Conservation (phyloP, 2,113 vertebrate species). For the Alligator sinensis region DNA sequence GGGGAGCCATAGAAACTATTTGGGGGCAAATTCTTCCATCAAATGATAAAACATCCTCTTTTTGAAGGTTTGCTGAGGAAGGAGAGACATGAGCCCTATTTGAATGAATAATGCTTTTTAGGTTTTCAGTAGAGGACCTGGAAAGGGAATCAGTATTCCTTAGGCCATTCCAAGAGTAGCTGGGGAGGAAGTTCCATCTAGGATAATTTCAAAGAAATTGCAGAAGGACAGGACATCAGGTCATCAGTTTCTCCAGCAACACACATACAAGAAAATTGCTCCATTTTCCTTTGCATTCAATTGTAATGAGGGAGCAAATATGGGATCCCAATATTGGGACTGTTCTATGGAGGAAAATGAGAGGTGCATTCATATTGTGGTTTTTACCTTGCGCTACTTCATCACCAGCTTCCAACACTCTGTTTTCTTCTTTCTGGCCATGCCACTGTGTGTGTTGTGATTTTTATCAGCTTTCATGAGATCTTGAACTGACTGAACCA, state of each 20-base stretch:
- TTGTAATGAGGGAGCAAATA: neutral
- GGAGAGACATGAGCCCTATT: fast-evolving
- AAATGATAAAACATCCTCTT: fast-evolving
- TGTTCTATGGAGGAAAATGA: neutral
- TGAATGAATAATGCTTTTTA: neutral
- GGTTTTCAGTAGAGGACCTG: neutral
- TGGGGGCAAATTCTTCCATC: neutral
- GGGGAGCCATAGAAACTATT: neutral
- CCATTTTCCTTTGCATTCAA: neutral
- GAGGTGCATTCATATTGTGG: neutral
- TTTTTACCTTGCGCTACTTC: neutral
- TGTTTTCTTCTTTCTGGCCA: neutral
- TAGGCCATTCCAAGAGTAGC: neutral
- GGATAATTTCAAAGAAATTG: neutral
- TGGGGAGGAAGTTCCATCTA: neutral
- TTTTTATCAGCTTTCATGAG: neutral
- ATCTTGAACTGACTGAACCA: neutral
- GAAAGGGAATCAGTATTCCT: neutral
- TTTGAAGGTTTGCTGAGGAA: neutral
- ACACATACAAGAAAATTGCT: neutral
- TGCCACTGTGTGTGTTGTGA: neutral
- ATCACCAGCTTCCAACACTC: neutral
- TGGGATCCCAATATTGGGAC: neutral
- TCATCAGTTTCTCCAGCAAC: neutral
- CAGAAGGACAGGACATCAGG: neutral